These are phyloP conservation scores for Sminthurinus aureus DNA, from an alignment of 2,888 invertebrate genomes.

Conservation along the genomic window DNA sequence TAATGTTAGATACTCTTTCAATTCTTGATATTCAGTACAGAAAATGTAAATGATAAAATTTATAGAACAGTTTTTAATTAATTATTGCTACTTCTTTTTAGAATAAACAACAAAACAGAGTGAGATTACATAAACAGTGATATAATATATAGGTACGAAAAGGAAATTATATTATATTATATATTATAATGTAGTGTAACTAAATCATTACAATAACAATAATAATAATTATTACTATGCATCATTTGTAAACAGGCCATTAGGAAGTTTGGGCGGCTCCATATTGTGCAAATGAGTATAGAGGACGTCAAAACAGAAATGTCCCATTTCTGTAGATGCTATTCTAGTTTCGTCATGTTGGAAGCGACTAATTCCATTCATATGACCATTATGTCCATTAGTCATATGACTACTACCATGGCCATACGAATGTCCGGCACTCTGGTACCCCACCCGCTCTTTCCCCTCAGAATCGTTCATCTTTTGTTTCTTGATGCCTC, in stretches of 20 bases:
- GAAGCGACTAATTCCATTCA: conserved; percentile 62
- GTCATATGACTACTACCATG: conserved; percentile 62
- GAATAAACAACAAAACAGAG: too few species aligned
- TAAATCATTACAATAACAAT: too few species aligned
- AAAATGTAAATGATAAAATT: too few species aligned
- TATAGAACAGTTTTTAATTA: too few species aligned
- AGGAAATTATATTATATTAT: too few species aligned
- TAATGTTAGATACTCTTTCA: conserved; percentile 14
- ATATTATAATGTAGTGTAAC: too few species aligned
- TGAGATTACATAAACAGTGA: too few species aligned
- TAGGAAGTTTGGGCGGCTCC: conserved; percentile 89
- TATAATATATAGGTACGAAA: too few species aligned
- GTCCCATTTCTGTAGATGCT: conserved; percentile 95
- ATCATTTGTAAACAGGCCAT: conserved; percentile 94
- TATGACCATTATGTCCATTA: too few species aligned
- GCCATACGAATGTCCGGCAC: conserved; percentile 5
- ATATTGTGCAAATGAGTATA: conserved; percentile 92
- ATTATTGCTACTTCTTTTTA: too few species aligned
- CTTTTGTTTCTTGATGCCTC: conserved; percentile 86
- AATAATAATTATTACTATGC: conserved; percentile 85
- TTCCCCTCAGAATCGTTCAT: conserved; percentile 73
- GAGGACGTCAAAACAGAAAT: conserved; percentile 98
- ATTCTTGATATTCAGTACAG: too few species aligned
- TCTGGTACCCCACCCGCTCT: conserved; percentile 50
- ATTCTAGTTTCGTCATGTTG: conserved; percentile 64